Evolutionary conservation across 2,113 vertebrate species (phyloP), one percentile per base, ranked within the genome.

Genomic region (Pygathrix nemaeus): DNA sequence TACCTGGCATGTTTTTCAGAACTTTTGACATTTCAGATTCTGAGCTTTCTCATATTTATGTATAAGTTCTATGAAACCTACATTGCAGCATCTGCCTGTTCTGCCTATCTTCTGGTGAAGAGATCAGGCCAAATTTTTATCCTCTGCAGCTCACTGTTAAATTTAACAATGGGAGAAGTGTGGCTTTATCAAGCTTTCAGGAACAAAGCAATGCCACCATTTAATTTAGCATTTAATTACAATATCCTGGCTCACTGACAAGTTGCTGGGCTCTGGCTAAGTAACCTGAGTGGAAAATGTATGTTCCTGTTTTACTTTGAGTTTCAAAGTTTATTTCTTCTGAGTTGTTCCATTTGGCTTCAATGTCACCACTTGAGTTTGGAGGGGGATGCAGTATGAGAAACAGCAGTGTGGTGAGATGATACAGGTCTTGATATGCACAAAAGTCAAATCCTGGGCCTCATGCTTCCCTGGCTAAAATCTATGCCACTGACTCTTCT

Each of bases 161-260:
- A 73, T 73, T 90, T 96, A 88, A 8, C 5, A 40, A 68, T 72
- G 57, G 88, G 95, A 90, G 83, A 95, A 97, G 18, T 23, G 83
- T 79, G 92, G 6, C 14, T 93, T 76, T 97, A 48, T 66, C 52
- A 82, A 70, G 92, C 90, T 95, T 92, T 88, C 84, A 93, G 38
- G 50, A 32, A 17, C 94, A 92, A 96, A 97, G 96, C 23, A n/a
- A 96, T 76, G 92, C 23, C n/a, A 84, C 81, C 23, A 0, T 94
- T 94, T 97, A 97, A 97, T 97, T 96, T 93, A 90, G 86, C 40
- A 21, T 96, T 95, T 98, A 97, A 96, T 96, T 96, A 93, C 75
- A 96, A 96, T 96, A 96, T 73, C 92, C 76, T 55, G 90, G 90
- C 84, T 96, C 50, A 16, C 70, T 93, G 92, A 90, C 88, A 72